Conservation (phyloP, 1,140 invertebrate genomes). For the Eumaeus atala region DNA sequence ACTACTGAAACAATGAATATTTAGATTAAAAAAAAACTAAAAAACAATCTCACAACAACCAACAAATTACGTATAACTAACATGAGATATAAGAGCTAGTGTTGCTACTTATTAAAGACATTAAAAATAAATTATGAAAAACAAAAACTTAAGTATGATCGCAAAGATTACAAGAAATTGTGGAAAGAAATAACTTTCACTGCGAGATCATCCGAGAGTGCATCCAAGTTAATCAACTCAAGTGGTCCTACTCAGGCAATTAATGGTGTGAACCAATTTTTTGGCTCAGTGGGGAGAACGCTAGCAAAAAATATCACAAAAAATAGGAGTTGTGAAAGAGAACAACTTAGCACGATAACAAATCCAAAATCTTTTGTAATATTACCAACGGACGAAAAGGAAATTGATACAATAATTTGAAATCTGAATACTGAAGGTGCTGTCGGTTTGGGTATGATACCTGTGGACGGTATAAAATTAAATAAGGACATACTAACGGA, state of each 20-base stretch:
- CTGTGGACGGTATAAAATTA: constrained; percentile 17
- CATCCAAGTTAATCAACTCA: background rate
- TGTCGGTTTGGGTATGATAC: constrained; percentile 17
- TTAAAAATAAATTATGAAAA: too few relatives aligned
- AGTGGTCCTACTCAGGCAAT: background rate
- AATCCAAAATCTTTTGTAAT: constrained; percentile 10
- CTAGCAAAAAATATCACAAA: background rate
- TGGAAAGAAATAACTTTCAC: too few relatives aligned
- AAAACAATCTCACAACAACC: constrained; percentile 18
- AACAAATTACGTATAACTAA: constrained; percentile 15
- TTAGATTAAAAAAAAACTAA: constrained; percentile 23
- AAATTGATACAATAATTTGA: constrained; percentile 5
- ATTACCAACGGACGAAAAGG: constrained; percentile 10
- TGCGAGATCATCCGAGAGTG: constrained; percentile 10
- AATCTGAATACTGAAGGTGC: constrained; percentile 11
- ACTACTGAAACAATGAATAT: constrained; percentile 7
- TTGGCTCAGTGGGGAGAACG: background rate
- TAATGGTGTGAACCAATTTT: background rate
- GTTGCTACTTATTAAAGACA: constrained; percentile 18
- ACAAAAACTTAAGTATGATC: too few relatives aligned
- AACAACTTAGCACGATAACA: background rate
- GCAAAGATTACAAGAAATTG: too few relatives aligned
- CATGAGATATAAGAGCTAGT: constrained; percentile 23
- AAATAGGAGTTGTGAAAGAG: too few relatives aligned
- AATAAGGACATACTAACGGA: constrained; percentile 9